A percentile compares a stretch with the other conserved stretches of the same genome.
Conservation (phyloP, 2,888 invertebrate genomes). For the Alloplasta piceator region DNA sequence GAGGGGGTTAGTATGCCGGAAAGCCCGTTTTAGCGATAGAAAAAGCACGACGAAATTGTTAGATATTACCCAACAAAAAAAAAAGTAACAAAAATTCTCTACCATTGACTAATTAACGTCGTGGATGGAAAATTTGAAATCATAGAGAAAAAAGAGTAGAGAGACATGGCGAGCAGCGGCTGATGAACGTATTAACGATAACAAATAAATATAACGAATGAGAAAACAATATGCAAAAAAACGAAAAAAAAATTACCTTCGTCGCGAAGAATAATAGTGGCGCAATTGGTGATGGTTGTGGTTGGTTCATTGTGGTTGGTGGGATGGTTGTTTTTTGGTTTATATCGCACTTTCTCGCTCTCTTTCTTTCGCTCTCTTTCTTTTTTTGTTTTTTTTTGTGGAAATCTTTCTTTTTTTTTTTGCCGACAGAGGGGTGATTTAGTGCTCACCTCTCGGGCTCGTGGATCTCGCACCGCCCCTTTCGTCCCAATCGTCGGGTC, state of each 20-base stretch:
- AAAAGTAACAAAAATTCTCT: not conserved
- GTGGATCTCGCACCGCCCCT: conserved; percentile 82
- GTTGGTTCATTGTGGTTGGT: conserved; percentile 77
- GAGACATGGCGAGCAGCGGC: not conserved
- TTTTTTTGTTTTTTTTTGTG: conserved; percentile 63
- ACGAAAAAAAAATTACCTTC: conserved; percentile 79
- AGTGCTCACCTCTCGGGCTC: conserved; percentile 83
- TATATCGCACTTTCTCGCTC: conserved; percentile 54
- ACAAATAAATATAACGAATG: conserved; percentile 38
- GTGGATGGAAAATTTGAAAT: not conserved
- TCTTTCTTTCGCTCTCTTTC: conserved; percentile 65
- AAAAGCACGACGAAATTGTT: conserved; percentile 12
- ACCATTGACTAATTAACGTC: not conserved
- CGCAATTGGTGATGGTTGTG: conserved; percentile 77
- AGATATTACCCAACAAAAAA: conserved; percentile 5
- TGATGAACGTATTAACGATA: not conserved
- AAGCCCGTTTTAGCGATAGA: conserved; percentile 49
- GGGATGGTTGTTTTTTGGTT: conserved; percentile 66
- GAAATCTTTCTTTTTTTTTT: conserved; percentile 63
- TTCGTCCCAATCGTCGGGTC: conserved; percentile 76
- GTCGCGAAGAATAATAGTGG: conserved; percentile 80
- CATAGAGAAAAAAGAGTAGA: not conserved
- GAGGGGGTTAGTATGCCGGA: conserved; percentile 67
- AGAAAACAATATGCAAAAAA: conserved; percentile 71
- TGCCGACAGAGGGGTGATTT: conserved; percentile 72